Conservation (phyloP, 2,113 vertebrate genomes). For the Perca fluviatilis region DNA sequence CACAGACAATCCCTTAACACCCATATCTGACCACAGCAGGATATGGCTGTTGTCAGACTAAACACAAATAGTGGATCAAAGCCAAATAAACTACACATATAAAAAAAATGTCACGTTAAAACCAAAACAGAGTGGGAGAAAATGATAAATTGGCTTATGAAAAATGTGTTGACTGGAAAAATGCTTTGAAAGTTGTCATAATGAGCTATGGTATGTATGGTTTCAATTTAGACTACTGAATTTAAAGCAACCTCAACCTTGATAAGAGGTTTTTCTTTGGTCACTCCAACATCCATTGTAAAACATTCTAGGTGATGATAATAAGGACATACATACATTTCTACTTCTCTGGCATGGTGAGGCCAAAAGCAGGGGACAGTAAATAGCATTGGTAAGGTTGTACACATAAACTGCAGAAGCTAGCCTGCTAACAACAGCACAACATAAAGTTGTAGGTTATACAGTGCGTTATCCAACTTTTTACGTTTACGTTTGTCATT, state of each 20-base stretch:
- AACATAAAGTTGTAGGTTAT: neutral
- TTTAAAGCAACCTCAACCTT: neutral
- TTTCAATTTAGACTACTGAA: neutral
- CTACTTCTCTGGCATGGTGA: neutral
- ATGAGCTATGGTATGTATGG: neutral
- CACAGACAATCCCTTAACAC: slow-evolving; percentile 48
- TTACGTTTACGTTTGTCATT: neutral
- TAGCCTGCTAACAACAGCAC: neutral
- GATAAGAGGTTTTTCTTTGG: neutral
- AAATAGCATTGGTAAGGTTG: too few species aligned
- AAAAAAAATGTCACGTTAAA: slow-evolving; percentile 18
- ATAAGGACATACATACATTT: neutral
- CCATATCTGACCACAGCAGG: slow-evolving; percentile 58
- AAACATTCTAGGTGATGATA: neutral
- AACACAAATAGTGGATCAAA: slow-evolving; percentile 54
- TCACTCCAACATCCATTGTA: neutral
- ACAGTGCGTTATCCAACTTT: neutral
- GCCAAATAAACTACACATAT: slow-evolving; percentile 24
- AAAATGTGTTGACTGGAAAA: slow-evolving; percentile 1
- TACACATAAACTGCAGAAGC: neutral
- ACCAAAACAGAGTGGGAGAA: neutral
- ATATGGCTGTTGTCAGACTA: slow-evolving; percentile 35
- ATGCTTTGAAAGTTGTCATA: neutral
- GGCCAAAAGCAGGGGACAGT: neutral
- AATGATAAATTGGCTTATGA: neutral